A percentile compares a stretch with the other conserved stretches of the same genome.
Conservation (phyloP, 2,797 vertebrate genomes). For the Siniperca obscura region DNA sequence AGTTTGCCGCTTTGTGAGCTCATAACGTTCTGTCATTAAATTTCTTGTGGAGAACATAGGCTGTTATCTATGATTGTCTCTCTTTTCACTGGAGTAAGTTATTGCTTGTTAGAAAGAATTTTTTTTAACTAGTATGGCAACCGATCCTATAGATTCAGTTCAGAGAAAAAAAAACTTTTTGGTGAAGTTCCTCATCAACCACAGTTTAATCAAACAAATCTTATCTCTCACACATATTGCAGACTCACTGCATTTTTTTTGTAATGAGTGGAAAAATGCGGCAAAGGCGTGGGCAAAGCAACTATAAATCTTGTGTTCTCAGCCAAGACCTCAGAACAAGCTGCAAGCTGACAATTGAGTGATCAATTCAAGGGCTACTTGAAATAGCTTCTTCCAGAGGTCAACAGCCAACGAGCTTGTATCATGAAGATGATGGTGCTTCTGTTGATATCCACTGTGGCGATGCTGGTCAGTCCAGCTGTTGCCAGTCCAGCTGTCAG, state of each 20-base stretch:
- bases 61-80: not conserved
- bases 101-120: not conserved
- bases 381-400: not conserved
- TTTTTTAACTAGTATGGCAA: not conserved
- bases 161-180: slow-evolving; percentile 60
- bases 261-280: not conserved
- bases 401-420: not conserved
- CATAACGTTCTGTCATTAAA: slow-evolving; percentile 43
- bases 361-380: slow-evolving; percentile 9
- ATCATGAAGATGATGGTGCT: slow-evolving; percentile 38
- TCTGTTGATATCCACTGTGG: slow-evolving; percentile 33
- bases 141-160: slow-evolving; percentile 41
- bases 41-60: not conserved
- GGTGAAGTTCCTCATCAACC: slow-evolving; percentile 58
- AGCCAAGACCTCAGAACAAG: slow-evolving; percentile 31
- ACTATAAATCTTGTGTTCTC: slow-evolving; percentile 57
- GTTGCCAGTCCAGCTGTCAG: fast-evolving
- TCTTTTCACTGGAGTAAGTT: not conserved
- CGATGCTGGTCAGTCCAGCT: not conserved
- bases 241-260: slow-evolving; percentile 4
- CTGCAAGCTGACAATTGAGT: slow-evolving; percentile 13
- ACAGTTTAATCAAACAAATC: slow-evolving; percentile 66
- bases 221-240: slow-evolving; percentile 52
- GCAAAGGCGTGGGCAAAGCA: slow-evolving; percentile 36
- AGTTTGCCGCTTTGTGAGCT: not conserved